Base-by-base conservation (phyloP, 2,797 vertebrate genomes). In the Crocidura indochinensis region DNA sequence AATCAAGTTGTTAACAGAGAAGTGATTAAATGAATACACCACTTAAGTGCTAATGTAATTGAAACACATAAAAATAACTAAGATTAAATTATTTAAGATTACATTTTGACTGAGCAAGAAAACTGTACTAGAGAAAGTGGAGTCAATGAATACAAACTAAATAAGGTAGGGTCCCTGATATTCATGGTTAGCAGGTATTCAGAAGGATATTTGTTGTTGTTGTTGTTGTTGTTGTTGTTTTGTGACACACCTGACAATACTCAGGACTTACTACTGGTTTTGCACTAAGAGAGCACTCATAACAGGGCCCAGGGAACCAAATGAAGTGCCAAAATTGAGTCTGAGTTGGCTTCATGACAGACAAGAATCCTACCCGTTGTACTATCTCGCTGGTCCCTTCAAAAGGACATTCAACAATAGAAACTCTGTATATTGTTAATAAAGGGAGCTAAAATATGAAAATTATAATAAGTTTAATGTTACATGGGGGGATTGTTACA, bases 361-460 rank as follows among this genome's bases (percentile, higher is more conserved):
- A 8, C 56, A 19, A 60, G 56, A 17, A 60, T 20, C 4, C 56
- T 60, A 60, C 56, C 56, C 22, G 4, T 20, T 60, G 19, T 56
- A 56, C 15, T 15, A 56, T 17, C 15, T 56, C 14, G 1, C 15
- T 17, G 38, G 38, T 15, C 12, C 53, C 53, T 56, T 17, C 12
- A 22, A 69, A 85, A 89, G 49, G n/a, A 3, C 71, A 62, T 31
- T 53, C 29, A 56, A 12, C 67, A 31, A 74, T 0, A 87, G 44
- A 3, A 82, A 84, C 22, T 29, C 20, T 91, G 78, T 19, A 27
- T 64, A 79, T 64, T 64, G 19, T 11, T 87, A 77, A 95, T 67
- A 62, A 83, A 87, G 31, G 12, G 9, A 75, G 20, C 8, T 82
- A 78, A 65, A 78, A 56, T 38, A 0, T 44, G 27, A 87, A 10